These are phyloP conservation scores for Rhagoletis zephyria DNA, from an alignment of 1,140 invertebrate genomes.

Conservation along the genomic window DNA sequence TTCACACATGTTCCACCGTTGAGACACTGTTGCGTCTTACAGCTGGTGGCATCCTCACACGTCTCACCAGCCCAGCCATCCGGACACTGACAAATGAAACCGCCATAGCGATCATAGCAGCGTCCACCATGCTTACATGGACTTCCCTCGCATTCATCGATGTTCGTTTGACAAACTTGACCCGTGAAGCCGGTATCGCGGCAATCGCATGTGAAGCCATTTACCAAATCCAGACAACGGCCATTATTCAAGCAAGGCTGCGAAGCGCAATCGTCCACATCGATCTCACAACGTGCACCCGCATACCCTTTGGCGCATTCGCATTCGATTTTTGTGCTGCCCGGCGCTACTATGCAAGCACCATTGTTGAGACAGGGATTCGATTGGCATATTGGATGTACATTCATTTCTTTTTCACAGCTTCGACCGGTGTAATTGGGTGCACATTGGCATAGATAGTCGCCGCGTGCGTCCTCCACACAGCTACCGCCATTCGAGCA, in stretches of 20 bases:
- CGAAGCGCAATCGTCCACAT: conserved; percentile 82
- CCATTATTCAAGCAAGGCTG: conserved; percentile 89
- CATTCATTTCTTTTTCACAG: conserved; percentile 85
- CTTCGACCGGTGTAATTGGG: conserved; percentile 82
- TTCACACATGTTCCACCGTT: conserved; percentile 81
- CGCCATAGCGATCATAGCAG: conserved; percentile 86
- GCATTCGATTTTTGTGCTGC: conserved; percentile 77
- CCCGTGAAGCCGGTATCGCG: conserved; percentile 84
- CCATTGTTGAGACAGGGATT: conserved; percentile 84
- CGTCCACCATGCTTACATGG: conserved; percentile 85
- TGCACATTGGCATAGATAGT: conserved; percentile 84
- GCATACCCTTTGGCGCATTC: conserved; percentile 79
- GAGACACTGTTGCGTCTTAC: conserved; percentile 76
- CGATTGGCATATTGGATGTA: conserved; percentile 81
- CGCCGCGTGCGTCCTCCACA: conserved; percentile 81
- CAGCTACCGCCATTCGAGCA: conserved; percentile 87
- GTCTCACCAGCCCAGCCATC: conserved; percentile 85
- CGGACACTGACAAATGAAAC: conserved; percentile 87
- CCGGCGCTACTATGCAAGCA: conserved; percentile 77
- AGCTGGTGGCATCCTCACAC: conserved; percentile 77
- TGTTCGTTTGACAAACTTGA: conserved; percentile 84
- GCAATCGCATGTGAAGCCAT: conserved; percentile 87
- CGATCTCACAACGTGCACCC: conserved; percentile 79
- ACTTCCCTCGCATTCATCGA: conserved; percentile 85
- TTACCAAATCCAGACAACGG: conserved; percentile 83